These are phyloP conservation scores for Acleris emargana DNA, from an alignment of 2,888 invertebrate species.

Conservation along the genomic window DNA sequence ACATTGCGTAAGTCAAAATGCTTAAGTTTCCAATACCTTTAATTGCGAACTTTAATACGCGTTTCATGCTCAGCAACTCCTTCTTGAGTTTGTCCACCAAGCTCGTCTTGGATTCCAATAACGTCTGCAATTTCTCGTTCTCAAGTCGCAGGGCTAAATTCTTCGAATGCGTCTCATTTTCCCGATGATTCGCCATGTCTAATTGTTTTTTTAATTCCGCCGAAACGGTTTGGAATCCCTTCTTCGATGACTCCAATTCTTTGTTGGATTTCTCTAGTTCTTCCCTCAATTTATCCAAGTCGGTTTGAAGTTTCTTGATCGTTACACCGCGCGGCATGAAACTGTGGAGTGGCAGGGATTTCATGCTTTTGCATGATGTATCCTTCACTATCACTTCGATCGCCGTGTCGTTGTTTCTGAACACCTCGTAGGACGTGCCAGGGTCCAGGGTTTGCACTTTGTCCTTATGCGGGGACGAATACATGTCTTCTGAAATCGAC, in stretches of 20 bases:
- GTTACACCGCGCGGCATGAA: slow-evolving; percentile 19
- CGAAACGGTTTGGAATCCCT: slow-evolving; percentile 54
- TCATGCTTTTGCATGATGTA: slow-evolving; percentile 51
- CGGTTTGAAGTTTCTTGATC: slow-evolving; percentile 47
- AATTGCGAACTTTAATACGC: slow-evolving; percentile 58
- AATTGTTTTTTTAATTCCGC: slow-evolving; percentile 63
- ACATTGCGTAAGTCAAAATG: too few relatives aligned
- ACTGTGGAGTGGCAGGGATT: slow-evolving; percentile 29
- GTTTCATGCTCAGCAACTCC: slow-evolving; percentile 60
- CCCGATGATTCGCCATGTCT: slow-evolving; percentile 54
- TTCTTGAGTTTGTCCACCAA: slow-evolving; percentile 59
- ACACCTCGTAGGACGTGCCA: slow-evolving; percentile 60
- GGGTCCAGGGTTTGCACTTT: slow-evolving; percentile 41
- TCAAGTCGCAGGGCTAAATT: slow-evolving; percentile 61
- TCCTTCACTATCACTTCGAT: slow-evolving; percentile 72
- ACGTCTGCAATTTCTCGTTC: slow-evolving; percentile 64
- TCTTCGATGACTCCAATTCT: slow-evolving; percentile 49
- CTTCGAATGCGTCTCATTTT: slow-evolving; percentile 55
- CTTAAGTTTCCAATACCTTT: slow-evolving; percentile 46
- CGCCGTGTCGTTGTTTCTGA: slow-evolving; percentile 67
- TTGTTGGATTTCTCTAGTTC: slow-evolving; percentile 53
- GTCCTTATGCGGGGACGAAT: slow-evolving; percentile 38
- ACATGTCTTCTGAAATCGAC: slow-evolving; percentile 44
- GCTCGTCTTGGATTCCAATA: slow-evolving; percentile 62
- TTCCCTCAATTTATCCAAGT: slow-evolving; percentile 52